Base-by-base conservation (phyloP, 2,797 vertebrate species). In the Thamnophis elegans region DNA sequence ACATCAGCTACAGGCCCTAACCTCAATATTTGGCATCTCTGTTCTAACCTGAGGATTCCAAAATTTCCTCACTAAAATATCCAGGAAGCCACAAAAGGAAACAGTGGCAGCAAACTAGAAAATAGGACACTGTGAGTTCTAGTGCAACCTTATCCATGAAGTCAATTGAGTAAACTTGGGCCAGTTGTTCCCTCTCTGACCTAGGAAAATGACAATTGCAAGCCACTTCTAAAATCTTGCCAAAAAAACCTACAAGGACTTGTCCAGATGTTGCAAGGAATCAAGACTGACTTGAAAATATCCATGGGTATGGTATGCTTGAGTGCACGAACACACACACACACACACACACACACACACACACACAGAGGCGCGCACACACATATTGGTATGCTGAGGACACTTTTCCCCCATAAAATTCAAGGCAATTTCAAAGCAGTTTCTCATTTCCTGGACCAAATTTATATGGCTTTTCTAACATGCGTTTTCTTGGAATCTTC, bases 261-360 rank as follows among this genome's bases (percentile, higher is more conserved):
- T 36, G 68, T 73, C 16, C 32, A 73, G 32, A 6, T 73, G 16
- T 20, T 73, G 16, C 16, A 68, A 36, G 68, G 32, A 73, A 32
- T 36, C 68, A 73, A 73, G n/a, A 73, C 2, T 73, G 68, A 73
- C 68, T 36, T 68, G 62, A 68, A 68, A 68, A 68, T 68, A 2
- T 68, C 28, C 62, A 32, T 68, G 10, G 1, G 2, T 32, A 5
- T 68, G 28, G 26, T 4, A 3, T 28, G 60, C 28, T 12, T 7
- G 32, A 1, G 32, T 7, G 6, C 47, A 5, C 4, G 47, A 5
- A 5, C n/a, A 0, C 28, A 1, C 2, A 2, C 1, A 0, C 13
- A 16, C 62, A 2, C n/a, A 8, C 28, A 16, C 13, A 16, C 62
- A 2, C n/a, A 8, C 28, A 16, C n/a, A 1, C 28, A 1, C 2